A percentile compares a stretch with the other conserved stretches of the same genome.
These are phyloP conservation scores for Rotaria sp. DNA, from an alignment of 2,888 invertebrate species.

Conservation along the genomic window DNA sequence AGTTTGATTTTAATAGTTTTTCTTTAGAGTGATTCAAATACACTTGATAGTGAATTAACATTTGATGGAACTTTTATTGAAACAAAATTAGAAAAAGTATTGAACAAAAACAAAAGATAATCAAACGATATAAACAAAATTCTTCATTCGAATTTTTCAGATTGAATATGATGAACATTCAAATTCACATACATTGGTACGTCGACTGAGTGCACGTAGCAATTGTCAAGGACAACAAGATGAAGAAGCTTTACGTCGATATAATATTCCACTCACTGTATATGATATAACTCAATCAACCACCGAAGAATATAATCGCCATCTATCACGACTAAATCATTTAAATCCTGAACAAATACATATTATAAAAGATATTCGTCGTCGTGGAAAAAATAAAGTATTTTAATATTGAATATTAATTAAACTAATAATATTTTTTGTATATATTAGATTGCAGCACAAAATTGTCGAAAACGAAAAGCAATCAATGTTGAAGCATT, in stretches of 20 bases:
- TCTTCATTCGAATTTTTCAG: background rate
- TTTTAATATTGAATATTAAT: background rate
- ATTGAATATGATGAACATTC: background rate
- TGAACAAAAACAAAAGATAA: background rate
- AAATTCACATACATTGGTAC: background rate
- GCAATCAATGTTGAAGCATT: conserved; percentile 12
- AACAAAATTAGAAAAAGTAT: conserved; percentile 23
- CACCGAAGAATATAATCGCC: background rate
- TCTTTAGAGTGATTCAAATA: background rate
- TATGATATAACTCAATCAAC: background rate
- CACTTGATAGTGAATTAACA: background rate
- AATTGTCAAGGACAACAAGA: conserved; percentile 20
- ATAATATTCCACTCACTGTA: background rate
- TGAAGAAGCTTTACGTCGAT: conserved; percentile 17
- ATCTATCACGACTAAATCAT: background rate
- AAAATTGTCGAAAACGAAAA: conserved; percentile 30
- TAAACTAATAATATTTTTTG: background rate
- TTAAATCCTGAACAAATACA: background rate
- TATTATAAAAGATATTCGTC: background rate
- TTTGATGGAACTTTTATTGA: background rate
- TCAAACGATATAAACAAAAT: too few relatives aligned
- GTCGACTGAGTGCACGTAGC: background rate
- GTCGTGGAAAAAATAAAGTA: conserved; percentile 26
- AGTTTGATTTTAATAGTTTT: background rate
- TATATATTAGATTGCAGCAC: background rate